phyloP scores from a whole-genome alignment of 2,888 invertebrate genomes.

The Trypoxylon attenuatum region DNA sequence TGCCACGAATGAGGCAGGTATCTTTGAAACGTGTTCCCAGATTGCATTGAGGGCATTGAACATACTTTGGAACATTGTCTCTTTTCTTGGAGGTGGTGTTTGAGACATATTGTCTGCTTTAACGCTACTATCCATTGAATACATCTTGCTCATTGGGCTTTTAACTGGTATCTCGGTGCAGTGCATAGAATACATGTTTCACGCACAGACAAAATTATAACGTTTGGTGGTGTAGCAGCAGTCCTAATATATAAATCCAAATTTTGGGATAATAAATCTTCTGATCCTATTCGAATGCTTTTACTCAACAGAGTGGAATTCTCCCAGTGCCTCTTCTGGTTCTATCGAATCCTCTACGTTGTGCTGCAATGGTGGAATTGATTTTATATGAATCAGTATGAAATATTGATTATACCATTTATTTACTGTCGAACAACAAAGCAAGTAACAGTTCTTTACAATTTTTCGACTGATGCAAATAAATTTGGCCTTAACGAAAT shows the following conservation, averaged over 20 bases:
- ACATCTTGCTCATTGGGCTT: constrained; percentile 30
- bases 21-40: constrained; percentile 51
- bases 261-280: constrained; percentile 28
- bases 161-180: constrained; percentile 8
- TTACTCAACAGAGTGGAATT: constrained; percentile 43
- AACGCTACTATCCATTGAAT: constrained; percentile 36
- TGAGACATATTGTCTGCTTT: constrained; percentile 14
- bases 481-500: no score
- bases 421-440: no score
- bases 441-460: no score
- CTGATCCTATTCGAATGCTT: constrained; percentile 47
- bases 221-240: neutral
- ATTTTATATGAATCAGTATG: neutral
- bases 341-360: constrained; percentile 23
- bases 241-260: constrained; percentile 22
- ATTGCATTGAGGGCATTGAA: constrained; percentile 48
- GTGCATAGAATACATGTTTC: constrained; percentile 41
- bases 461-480: no score
- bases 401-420: no score
- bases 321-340: constrained; percentile 29
- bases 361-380: constrained; percentile 19
- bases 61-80: constrained; percentile 52
- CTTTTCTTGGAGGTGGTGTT: constrained; percentile 43
- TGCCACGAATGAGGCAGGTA: constrained; percentile 48
- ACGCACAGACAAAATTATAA: constrained; percentile 6